Evolutionary conservation across 2,888 invertebrate species (phyloP).

Genomic region (Machimus rusticus): DNA sequence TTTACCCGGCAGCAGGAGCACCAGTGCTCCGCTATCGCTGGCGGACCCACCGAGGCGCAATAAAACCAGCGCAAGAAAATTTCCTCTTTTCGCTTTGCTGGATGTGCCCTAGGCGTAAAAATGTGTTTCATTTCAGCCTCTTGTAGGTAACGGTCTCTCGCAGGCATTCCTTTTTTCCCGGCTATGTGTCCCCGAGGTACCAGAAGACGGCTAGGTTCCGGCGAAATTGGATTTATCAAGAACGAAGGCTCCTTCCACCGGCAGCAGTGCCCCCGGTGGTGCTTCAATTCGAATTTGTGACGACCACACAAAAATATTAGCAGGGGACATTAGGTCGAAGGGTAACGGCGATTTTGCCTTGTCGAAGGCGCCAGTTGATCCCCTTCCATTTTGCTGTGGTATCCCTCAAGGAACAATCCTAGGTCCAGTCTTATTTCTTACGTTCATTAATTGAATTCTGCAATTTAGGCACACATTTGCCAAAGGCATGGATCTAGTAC

Average conservation of each 20-base stretch:
- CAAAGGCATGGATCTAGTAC: background rate
- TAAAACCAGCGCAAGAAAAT: constrained; percentile 26
- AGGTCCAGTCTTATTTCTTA: background rate
- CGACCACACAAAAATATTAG: background rate
- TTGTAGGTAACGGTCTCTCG: background rate
- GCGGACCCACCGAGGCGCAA: constrained; percentile 6
- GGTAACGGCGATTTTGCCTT: background rate
- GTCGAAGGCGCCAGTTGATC: background rate
- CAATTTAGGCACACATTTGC: background rate
- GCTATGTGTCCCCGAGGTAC: background rate
- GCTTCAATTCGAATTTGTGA: background rate
- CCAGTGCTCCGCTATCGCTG: background rate
- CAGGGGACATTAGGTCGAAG: background rate
- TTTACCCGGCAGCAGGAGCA: background rate
- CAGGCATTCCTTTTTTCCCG: background rate
- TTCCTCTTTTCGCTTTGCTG: background rate
- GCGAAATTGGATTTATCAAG: background rate
- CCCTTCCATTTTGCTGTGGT: background rate
- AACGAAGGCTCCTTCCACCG: background rate
- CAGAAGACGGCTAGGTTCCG: background rate
- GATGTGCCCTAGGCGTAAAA: constrained; percentile 20
- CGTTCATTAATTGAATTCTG: background rate
- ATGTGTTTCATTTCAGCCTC: constrained; percentile 6
- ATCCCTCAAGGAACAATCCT: background rate
- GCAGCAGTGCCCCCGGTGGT: background rate